Conservation (phyloP, 2,113 vertebrate species). For the Chitala chitala region DNA sequence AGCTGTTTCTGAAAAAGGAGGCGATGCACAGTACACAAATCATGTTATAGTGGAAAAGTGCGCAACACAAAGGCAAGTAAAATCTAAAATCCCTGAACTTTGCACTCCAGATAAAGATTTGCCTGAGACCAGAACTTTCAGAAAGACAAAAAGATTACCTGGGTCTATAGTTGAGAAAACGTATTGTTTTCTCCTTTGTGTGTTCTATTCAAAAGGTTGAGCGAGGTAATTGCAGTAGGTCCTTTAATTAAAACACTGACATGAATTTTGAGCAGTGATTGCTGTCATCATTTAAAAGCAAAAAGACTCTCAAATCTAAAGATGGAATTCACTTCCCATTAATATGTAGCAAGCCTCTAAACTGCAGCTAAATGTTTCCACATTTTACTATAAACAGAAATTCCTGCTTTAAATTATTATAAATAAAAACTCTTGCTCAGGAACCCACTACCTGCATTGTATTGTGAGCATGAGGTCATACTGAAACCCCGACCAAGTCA, state of each 20-base stretch:
- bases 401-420: background rate
- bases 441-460: no score
- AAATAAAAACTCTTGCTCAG: no score
- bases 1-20: no score
- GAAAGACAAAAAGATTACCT: background rate
- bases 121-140: background rate
- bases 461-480: no score
- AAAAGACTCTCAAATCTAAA: background rate
- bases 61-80: no score
- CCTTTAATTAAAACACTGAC: conserved; percentile 24
- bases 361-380: background rate
- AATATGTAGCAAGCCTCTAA: background rate
- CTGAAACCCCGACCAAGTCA: no score
- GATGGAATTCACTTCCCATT: background rate
- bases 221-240: conserved; percentile 16
- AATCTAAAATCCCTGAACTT: background rate
- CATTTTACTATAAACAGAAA: background rate
- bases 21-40: no score
- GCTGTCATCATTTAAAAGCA: conserved; percentile 15
- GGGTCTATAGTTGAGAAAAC: background rate
- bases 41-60: no score
- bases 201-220: conserved; percentile 17
- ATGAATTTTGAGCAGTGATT: conserved; percentile 5
- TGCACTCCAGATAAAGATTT: background rate
- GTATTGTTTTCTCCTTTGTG: conserved; percentile 9